Percentiles rank a stretch among this genome's conserved stretches.
These are phyloP conservation scores for Stenodera caucasica DNA, from an alignment of 2,888 invertebrate species.

Conservation along the genomic window DNA sequence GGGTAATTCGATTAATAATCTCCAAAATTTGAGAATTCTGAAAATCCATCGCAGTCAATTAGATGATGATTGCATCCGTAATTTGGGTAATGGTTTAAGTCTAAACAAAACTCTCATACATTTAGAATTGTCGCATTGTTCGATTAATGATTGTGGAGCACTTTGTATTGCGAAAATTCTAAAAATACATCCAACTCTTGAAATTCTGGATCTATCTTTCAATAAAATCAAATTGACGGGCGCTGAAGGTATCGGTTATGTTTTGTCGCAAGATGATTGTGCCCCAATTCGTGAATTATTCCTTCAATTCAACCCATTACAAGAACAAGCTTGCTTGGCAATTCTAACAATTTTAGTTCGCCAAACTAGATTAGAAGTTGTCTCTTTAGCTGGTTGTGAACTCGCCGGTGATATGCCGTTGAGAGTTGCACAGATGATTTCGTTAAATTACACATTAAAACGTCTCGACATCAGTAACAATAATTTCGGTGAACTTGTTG, in stretches of 20 bases:
- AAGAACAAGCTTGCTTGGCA: constrained; percentile 62
- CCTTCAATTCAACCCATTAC: constrained; percentile 66
- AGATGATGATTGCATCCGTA: constrained; percentile 62
- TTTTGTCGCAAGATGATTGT: constrained; percentile 41
- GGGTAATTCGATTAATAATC: constrained; percentile 52
- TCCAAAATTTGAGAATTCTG: constrained; percentile 58
- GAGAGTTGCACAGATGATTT: constrained; percentile 60
- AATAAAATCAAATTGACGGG: constrained; percentile 41
- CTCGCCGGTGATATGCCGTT: constrained; percentile 60
- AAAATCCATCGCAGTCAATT: constrained; percentile 64
- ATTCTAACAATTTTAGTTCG: constrained; percentile 63
- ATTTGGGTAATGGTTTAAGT: constrained; percentile 58
- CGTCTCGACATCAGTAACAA: constrained; percentile 63
- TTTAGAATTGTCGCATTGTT: constrained; percentile 68
- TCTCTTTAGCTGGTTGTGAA: constrained; percentile 62
- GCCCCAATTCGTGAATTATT: constrained; percentile 54
- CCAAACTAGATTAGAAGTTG: constrained; percentile 59
- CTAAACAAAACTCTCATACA: constrained; percentile 56
- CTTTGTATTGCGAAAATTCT: constrained; percentile 65
- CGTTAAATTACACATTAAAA: constrained; percentile 59
- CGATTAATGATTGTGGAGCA: constrained; percentile 65
- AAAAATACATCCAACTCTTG: constrained; percentile 56
- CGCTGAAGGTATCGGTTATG: constrained; percentile 50
- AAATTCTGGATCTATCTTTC: constrained; percentile 59
- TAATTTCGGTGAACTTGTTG: constrained; percentile 62